Percentiles rank a stretch among this genome's conserved stretches.
Conservation (phyloP, 2,797 vertebrate genomes). For the Ciconia nigra region DNA sequence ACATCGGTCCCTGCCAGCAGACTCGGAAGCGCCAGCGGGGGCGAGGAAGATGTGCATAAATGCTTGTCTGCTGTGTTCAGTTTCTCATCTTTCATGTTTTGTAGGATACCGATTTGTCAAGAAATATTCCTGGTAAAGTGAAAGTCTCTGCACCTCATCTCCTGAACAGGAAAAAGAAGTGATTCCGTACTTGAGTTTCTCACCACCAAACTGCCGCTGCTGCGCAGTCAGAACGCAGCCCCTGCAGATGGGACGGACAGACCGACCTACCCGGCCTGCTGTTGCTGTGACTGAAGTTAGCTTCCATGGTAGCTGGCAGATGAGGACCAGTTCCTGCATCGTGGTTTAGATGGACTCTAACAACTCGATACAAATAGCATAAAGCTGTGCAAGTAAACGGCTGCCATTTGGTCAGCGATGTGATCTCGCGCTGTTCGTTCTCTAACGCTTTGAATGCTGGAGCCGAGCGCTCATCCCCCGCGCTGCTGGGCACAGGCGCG, state of each 20-base stretch:
- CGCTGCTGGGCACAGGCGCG: background rate
- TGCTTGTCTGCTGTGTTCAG: rapidly evolving
- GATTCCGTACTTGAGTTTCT: background rate
- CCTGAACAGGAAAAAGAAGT: slow-evolving; percentile 89
- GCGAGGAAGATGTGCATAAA: background rate
- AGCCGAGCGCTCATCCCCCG: rapidly evolving
- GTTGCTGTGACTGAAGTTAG: background rate
- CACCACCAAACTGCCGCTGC: rapidly evolving
- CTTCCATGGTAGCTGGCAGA: background rate
- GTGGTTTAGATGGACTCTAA: background rate
- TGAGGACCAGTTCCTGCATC: background rate
- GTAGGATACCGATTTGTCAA: slow-evolving; percentile 91
- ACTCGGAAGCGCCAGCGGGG: rapidly evolving
- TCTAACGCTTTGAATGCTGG: rapidly evolving
- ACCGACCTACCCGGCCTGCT: rapidly evolving
- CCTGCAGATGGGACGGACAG: rapidly evolving
- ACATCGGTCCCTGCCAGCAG: rapidly evolving
- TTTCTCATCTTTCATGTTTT: background rate
- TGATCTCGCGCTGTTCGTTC: background rate
- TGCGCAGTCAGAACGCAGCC: background rate
- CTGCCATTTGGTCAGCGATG: background rate
- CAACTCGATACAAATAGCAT: rapidly evolving
- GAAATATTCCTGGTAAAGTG: slow-evolving; percentile 96
- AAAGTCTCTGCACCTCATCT: slow-evolving; percentile 97
- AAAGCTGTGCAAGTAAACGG: background rate